These are phyloP conservation scores for Setophaga kirtlandii DNA, from an alignment of 2,113 vertebrate species.

Conservation along the genomic window DNA sequence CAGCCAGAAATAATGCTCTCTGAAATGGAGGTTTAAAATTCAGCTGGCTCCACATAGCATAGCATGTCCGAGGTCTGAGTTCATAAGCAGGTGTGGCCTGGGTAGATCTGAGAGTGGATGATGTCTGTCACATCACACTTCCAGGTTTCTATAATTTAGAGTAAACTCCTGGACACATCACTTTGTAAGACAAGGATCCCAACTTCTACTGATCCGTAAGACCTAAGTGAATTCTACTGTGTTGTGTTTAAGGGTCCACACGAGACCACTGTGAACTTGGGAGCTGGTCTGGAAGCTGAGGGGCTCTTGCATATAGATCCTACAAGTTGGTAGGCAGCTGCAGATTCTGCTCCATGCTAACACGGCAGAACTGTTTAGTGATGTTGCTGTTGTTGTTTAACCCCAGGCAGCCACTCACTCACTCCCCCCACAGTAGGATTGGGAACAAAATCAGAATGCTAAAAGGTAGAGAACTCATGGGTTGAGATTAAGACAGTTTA, in stretches of 20 bases:
- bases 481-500: neutral
- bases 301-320: fast-evolving
- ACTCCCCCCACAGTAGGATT: neutral
- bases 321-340: neutral
- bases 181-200: neutral
- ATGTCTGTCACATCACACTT: neutral
- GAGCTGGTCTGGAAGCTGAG: neutral
- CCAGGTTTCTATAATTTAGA: neutral
- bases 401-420: neutral
- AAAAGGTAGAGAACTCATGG: neutral
- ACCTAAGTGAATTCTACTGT: neutral
- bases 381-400: neutral
- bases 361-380: neutral
- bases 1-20: neutral
- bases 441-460: neutral
- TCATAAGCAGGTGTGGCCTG: neutral
- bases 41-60: fast-evolving
- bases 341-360: neutral
- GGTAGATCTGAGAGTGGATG: neutral
- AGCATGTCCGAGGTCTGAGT: fast-evolving
- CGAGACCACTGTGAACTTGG: neutral
- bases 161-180: neutral
- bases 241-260: neutral
- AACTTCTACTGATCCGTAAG: neutral
- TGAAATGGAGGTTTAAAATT: neutral